Evolutionary conservation across 1,140 invertebrate genomes (phyloP).

Genomic region (Polypedilum pembai): DNA sequence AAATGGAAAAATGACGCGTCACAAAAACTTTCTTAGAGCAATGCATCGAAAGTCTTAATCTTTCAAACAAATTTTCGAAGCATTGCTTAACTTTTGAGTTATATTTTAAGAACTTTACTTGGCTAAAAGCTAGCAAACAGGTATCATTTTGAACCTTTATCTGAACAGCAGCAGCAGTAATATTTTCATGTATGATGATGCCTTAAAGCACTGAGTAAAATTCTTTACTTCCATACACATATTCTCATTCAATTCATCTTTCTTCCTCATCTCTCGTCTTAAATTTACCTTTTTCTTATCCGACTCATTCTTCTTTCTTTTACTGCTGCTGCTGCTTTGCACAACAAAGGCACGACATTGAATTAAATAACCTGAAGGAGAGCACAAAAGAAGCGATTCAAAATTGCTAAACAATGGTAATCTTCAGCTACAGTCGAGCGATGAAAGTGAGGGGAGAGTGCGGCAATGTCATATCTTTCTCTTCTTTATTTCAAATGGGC

Average conservation of each 20-base stretch:
- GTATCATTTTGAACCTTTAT: too few species aligned
- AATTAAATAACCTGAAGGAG: slow-evolving; percentile 18
- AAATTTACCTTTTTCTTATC: neutral
- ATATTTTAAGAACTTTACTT: too few species aligned
- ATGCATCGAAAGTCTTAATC: too few species aligned
- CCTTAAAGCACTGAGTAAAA: neutral
- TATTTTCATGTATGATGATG: neutral
- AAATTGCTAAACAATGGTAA: slow-evolving; percentile 27
- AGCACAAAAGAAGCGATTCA: neutral
- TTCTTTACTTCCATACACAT: neutral
- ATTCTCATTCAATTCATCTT: neutral
- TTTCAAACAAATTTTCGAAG: too few species aligned
- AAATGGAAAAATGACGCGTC: too few species aligned
- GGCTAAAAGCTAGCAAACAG: too few species aligned
- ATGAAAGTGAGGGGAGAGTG: neutral
- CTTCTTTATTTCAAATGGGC: too few species aligned
- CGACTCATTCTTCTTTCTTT: too few species aligned
- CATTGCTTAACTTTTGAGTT: too few species aligned
- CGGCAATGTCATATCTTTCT: neutral
- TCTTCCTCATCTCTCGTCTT: neutral
- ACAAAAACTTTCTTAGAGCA: too few species aligned
- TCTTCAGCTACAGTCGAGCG: neutral
- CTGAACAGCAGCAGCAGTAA: too few species aligned
- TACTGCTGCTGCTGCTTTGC: too few species aligned
- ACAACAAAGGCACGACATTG: slow-evolving; percentile 7